These are phyloP conservation scores for Saccostrea echinata DNA, from an alignment of 1,140 invertebrate species.

Conservation along the genomic window DNA sequence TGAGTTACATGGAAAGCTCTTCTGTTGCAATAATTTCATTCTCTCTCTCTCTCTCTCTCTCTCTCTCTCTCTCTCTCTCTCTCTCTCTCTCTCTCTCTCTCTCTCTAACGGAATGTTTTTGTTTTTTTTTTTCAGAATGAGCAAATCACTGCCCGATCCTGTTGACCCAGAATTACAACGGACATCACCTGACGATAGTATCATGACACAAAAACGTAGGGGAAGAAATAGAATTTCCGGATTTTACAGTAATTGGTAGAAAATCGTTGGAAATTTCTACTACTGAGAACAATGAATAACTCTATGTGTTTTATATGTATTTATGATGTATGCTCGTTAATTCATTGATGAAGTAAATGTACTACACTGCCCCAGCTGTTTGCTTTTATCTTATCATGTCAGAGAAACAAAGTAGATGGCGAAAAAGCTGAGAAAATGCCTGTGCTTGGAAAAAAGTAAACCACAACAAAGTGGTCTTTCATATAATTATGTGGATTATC, in stretches of 20 bases:
- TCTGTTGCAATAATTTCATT: too few relatives aligned
- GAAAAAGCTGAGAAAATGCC: too few relatives aligned
- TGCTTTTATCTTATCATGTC: background rate
- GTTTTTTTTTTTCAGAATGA: background rate
- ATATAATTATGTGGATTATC: too few relatives aligned
- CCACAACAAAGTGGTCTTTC: too few relatives aligned
- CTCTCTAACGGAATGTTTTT: background rate
- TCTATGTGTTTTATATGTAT: background rate
- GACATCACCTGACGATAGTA: background rate
- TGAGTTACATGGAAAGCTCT: too few relatives aligned
- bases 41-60: background rate
- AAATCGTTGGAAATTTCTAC: background rate
- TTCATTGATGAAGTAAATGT: background rate
- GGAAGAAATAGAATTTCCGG: conserved; percentile 14
- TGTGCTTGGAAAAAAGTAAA: too few relatives aligned
- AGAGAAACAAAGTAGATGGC: too few relatives aligned
- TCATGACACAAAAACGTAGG: conserved; percentile 3
- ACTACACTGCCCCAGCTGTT: background rate
- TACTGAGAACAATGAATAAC: background rate
- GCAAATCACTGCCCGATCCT: conserved; percentile 2
- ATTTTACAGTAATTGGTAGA: conserved; percentile 29
- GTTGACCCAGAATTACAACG: background rate
- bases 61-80: background rate
- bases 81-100: background rate
- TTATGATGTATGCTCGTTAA: background rate